Conservation (phyloP, 2,113 vertebrate species). For the Phocoena sinus region DNA sequence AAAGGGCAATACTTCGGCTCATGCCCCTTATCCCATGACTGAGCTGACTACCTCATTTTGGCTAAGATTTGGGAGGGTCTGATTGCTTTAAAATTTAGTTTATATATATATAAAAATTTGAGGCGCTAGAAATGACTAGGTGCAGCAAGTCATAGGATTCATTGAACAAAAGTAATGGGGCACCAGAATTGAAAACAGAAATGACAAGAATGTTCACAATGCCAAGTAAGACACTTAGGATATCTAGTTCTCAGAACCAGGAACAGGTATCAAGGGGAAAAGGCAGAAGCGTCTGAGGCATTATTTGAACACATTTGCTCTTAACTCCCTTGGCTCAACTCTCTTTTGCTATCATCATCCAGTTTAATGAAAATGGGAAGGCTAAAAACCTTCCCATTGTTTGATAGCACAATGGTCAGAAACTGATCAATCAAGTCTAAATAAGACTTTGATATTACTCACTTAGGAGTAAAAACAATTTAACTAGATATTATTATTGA, state of each 20-base stretch:
- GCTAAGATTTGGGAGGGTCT: not conserved
- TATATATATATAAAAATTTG: not conserved
- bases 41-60: not conserved
- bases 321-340: not conserved
- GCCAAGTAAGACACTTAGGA: not conserved
- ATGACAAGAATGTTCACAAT: not conserved
- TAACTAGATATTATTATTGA: not conserved
- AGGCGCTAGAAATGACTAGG: not conserved
- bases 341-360: not conserved
- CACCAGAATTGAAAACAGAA: not conserved
- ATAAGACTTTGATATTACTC: not conserved
- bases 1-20: not conserved
- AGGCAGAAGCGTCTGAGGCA: not conserved
- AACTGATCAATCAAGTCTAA: not conserved
- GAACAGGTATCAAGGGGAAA: not conserved
- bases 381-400: not conserved
- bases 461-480: not conserved
- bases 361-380: not conserved
- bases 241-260: not conserved
- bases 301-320: not conserved
- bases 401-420: not conserved
- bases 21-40: not conserved
- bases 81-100: not conserved
- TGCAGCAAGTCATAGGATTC: not conserved
- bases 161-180: not conserved